phyloP scores from a whole-genome alignment of 2,888 invertebrate genomes.

The Aporophyla nigra region DNA sequence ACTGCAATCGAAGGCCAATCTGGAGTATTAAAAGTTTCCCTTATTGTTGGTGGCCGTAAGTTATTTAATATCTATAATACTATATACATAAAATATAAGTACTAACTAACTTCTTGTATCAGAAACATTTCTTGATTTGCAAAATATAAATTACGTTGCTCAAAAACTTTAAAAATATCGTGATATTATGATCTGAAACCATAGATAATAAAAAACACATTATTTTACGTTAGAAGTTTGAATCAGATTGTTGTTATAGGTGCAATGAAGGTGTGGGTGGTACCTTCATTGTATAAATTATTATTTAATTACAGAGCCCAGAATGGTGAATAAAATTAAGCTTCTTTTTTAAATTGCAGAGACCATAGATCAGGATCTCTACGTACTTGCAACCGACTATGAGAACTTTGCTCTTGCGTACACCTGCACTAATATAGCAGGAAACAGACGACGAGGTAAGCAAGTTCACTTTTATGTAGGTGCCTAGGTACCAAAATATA shows the following conservation, averaged over 20 bases:
- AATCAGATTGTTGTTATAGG: too few species aligned
- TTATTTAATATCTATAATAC: conserved; percentile 8
- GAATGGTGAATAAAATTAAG: neutral
- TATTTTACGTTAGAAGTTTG: neutral
- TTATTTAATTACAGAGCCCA: too few species aligned
- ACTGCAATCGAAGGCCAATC: conserved; percentile 82
- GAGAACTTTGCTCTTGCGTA: conserved; percentile 80
- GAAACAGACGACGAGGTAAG: conserved; percentile 81
- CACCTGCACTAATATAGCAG: conserved; percentile 78
- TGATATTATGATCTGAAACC: neutral
- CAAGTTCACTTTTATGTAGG: conserved; percentile 1
- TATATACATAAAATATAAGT: too few species aligned
- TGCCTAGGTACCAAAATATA: neutral
- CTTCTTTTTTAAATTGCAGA: conserved; percentile 48
- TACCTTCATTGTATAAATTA: too few species aligned
- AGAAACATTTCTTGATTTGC: too few species aligned
- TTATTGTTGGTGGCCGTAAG: conserved; percentile 88
- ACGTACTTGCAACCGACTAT: conserved; percentile 84
- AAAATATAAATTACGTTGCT: neutral
- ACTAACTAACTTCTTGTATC: neutral
- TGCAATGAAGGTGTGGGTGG: too few species aligned
- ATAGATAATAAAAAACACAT: neutral
- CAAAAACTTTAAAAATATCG: neutral
- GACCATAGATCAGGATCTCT: conserved; percentile 70
- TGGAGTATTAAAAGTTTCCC: conserved; percentile 89